phyloP scores from a whole-genome alignment of 2,888 invertebrate species.

The Lithodes maja region DNA sequence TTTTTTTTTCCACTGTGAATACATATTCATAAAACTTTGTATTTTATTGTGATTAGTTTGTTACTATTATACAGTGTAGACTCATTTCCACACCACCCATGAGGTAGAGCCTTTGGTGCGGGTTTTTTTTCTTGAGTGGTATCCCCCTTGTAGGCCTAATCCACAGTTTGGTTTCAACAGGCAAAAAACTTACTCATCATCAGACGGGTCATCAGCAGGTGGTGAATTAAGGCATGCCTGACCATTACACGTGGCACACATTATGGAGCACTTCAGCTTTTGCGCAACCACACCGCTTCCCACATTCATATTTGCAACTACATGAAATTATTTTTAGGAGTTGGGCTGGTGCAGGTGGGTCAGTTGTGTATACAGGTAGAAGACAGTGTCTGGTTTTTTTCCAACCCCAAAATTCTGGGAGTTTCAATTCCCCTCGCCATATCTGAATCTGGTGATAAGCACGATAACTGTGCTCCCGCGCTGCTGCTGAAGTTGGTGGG shows the following conservation, averaged over 20 bases:
- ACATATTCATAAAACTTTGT: background rate
- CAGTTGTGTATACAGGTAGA: background rate
- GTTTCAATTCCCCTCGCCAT: slow-evolving; percentile 71
- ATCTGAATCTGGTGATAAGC: slow-evolving; percentile 72
- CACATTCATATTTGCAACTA: slow-evolving; percentile 64
- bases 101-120: background rate
- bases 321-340: slow-evolving; percentile 32
- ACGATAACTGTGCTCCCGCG: slow-evolving; percentile 72
- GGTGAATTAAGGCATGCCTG: slow-evolving; percentile 71
- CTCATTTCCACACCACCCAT: slow-evolving; percentile 46
- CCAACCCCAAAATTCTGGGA: slow-evolving; percentile 72
- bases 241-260: slow-evolving; percentile 72
- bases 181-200: slow-evolving; percentile 21
- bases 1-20: background rate
- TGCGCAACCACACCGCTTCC: slow-evolving; percentile 72
- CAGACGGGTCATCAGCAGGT: slow-evolving; percentile 27
- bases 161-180: slow-evolving; percentile 5
- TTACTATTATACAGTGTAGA: background rate
- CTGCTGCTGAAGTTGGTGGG: slow-evolving; percentile 73
- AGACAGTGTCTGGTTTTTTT: slow-evolving; percentile 58
- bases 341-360: slow-evolving; percentile 16
- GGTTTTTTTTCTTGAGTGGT: too few species aligned
- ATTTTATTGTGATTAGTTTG: background rate
- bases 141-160: background rate
- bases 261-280: slow-evolving; percentile 72